Evolutionary conservation across 2,113 vertebrate genomes (phyloP).

Genomic region (Eidolon helvum): DNA sequence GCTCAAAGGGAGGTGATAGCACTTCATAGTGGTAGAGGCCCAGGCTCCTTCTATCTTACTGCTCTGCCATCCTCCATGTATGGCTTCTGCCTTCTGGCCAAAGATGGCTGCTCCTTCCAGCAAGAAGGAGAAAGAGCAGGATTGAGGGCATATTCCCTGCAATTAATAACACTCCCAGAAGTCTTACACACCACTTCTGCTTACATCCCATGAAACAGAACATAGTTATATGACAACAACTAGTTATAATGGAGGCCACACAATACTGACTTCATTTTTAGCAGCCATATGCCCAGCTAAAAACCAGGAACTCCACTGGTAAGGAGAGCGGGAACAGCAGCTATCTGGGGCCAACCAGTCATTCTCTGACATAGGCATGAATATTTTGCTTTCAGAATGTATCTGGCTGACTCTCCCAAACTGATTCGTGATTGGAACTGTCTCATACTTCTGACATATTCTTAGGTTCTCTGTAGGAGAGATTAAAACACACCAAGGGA

Average conservation of each 20-base stretch:
- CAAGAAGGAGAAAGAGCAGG: not conserved
- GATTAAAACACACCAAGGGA: not conserved
- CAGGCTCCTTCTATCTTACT: not conserved
- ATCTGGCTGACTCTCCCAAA: not conserved
- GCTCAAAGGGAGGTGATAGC: not conserved
- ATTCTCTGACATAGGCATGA: not conserved
- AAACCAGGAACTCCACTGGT: fast-evolving
- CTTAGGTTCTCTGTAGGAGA: not conserved
- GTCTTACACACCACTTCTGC: not conserved
- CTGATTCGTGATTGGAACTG: not conserved
- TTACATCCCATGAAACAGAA: not conserved
- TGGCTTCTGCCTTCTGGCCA: not conserved
- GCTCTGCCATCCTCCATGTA: not conserved
- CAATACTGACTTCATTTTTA: not conserved
- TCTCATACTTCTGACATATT: not conserved
- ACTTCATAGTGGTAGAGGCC: not conserved
- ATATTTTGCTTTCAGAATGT: not conserved
- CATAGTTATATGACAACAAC: not conserved
- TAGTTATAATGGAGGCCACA: not conserved
- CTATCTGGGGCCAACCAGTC: not conserved
- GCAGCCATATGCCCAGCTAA: not conserved
- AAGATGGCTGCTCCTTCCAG: not conserved
- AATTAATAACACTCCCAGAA: not conserved
- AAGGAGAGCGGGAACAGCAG: not conserved
- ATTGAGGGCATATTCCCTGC: not conserved